These are phyloP conservation scores for Poecilus cupreus DNA, from an alignment of 2,888 invertebrate species.

Conservation along the genomic window DNA sequence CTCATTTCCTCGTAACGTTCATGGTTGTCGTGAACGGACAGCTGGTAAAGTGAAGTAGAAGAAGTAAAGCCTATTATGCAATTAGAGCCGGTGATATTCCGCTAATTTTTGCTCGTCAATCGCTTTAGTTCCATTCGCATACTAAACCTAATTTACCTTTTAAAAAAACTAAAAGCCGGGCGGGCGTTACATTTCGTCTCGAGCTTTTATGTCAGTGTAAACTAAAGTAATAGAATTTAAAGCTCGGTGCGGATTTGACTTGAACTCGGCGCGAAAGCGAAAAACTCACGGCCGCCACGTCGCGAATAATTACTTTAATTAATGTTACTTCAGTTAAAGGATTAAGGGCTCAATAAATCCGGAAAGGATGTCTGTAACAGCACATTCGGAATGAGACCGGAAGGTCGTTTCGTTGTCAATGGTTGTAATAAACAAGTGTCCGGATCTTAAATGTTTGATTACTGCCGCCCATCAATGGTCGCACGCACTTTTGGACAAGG, in stretches of 20 bases:
- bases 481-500: background rate
- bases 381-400: conserved; percentile 46
- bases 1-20: too few relatives aligned
- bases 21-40: too few relatives aligned
- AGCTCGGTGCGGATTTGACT: background rate
- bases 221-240: conserved; percentile 43
- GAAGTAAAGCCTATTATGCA: too few relatives aligned
- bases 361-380: conserved; percentile 41
- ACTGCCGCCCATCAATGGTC: conserved; percentile 21
- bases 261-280: background rate
- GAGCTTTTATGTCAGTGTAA: conserved; percentile 21
- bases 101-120: too few relatives aligned
- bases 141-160: too few relatives aligned
- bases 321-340: conserved; percentile 50
- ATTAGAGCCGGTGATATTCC: too few relatives aligned
- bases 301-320: conserved; percentile 50
- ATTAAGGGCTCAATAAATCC: conserved; percentile 54
- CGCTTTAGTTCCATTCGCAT: too few relatives aligned
- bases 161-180: conserved; percentile 6
- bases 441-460: conserved; percentile 47
- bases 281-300: conserved; percentile 43
- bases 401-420: conserved; percentile 39
- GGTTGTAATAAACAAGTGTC: conserved; percentile 49
- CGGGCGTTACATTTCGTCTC: conserved; percentile 7
- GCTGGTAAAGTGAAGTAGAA: too few relatives aligned